Base-by-base conservation (phyloP, 2,888 invertebrate genomes). In the Acronicta psi region DNA sequence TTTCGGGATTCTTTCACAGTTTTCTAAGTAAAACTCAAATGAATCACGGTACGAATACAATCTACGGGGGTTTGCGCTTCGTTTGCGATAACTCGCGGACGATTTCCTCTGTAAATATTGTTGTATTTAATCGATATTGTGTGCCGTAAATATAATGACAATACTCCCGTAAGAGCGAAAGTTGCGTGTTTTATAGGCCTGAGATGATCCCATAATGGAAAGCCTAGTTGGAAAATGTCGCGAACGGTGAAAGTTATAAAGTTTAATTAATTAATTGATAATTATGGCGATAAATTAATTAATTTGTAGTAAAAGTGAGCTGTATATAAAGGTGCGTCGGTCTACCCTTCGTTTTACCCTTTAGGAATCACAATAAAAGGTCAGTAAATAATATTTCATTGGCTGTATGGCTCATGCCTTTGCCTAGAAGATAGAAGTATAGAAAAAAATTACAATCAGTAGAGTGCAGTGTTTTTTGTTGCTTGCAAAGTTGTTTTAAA, bases 11-110 rank as follows among this genome's bases (percentile, higher is more conserved):
- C 73, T 81, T 80, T 80, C 65, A 63, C 72, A 70, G 74, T 81
- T 86, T 88, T 87, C 81, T 87, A 83, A 81, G 82, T 86, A 83
- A 82, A 85, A 81, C 72, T 53, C 34, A 50, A 51, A 50, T 59
- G 62, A 65, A 57, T 68, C 64, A 64, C 50, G 44, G 17, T 52
- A 57, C 34, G 14, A 63, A 63, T 54, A 53, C 20, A 37, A 63
- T 69, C 41, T 59, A 20, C 4, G 47, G 40, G 40, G 54, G 45
- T 58, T 59, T 43, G 43, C 54, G 63, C 52, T 59, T 71, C 52
- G 52, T 63, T 46, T 34, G 40, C 18, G 16, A 25, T 59, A 50
- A 29, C 13, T 14, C 17, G n/a, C 37, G 5, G 37, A 7, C 16
- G 47, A 31, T 43, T 59, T 56, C 58, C 40, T 43, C 45, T 31